Evolutionary conservation across 23 tunicate species (phyloP), one percentile per base, ranked within the genome.

Genomic region (Botrylloides violaceus): DNA sequence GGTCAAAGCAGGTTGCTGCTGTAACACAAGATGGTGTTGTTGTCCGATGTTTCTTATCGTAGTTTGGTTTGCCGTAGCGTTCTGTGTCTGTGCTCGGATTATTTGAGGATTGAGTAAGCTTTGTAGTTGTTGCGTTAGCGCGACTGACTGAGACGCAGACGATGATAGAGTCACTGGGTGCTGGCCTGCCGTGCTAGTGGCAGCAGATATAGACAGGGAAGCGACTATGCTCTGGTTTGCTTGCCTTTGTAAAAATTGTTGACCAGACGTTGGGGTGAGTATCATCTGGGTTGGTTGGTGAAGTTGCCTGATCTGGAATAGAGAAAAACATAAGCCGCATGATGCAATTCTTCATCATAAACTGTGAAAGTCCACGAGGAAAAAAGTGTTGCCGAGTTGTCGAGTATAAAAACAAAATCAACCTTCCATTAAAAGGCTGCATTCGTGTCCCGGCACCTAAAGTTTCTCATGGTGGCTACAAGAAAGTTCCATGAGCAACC

Each of bases 251-350:
- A 63, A 19, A 33, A 63, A 63, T 31, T 68, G 58, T 43, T 68
- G 74, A 23, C 30, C 22, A 5, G 74, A 68, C 4, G 74, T 56
- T 1, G 74, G 74, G 0, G 74, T 43, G 9, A 68, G 37, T 21
- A 68, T 68, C 58, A 43, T 68, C 74, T 68, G 74, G 9, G 74
- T 36, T 25, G 36, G 74, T 43, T 68, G 74, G 15, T 25, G 74
- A 19, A 68, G 74, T 43, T 68, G 74, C 22, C 37, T 53, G 25
- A 68, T 39, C 37, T 68, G 58, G 21, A 25, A 23, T 4, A 68
- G 4, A 39, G 36, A 56, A 20, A 15, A 7, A 21, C 7, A 59
- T 7, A 59, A 5, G 19, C 9, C 19, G 30, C 9, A 65, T 0
- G 18, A 33, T 12, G 43, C 29, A 30, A 65, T 65, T 33, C 43